Base-by-base conservation (phyloP, 2,888 invertebrate genomes). In the Melanotus villosus region DNA sequence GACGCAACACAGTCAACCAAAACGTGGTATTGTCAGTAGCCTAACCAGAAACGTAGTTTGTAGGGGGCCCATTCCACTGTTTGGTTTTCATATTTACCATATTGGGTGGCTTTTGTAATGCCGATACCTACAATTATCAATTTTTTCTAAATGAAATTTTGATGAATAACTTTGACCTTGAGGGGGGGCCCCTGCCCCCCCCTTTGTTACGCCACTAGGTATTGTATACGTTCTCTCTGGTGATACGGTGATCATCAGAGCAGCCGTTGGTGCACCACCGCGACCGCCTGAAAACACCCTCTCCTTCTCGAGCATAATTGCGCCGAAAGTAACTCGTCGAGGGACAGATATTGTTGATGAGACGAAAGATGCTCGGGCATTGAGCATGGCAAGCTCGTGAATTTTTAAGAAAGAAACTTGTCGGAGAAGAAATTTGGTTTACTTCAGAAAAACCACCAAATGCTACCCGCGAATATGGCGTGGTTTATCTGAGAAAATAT, bases 331-430 rank as follows among this genome's bases (percentile, higher is more conserved):
- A 70, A 96, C 93, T 3, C 88, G 94, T 74, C 88, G 95, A 78
- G 91, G 91, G 56, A 89, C 87, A 67, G 89, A 89, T 71, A 86
- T 83, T 83, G 88, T 89, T 41, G 89, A 89, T 45, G 93, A 93
- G 79, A 89, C 90, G 9, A 93, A 91, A 83, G 96, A 96, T 83
- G n/a, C n/a, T n/a, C n/a, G 95, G 99, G 85, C 95, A 98, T 0
- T 99, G 89, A 87, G 98, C 98, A 0, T 99, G 98, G 98, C 98
- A 99, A 82, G 95, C 98, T 0, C 90, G 99, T 60, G 99, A 99
- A 86, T 98, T 92, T 81, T 87, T 99, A 54, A 90, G 99, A 34
- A 95, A 96, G 81, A 96, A 95, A 84, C 85, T 99, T 32, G 91
- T 99, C 78, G 97, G 97, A 1, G 93, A 95, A 83, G 93, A 95